phyloP scores from a whole-genome alignment of 2,888 invertebrate genomes.

The Bembecia ichneumoniformis region DNA sequence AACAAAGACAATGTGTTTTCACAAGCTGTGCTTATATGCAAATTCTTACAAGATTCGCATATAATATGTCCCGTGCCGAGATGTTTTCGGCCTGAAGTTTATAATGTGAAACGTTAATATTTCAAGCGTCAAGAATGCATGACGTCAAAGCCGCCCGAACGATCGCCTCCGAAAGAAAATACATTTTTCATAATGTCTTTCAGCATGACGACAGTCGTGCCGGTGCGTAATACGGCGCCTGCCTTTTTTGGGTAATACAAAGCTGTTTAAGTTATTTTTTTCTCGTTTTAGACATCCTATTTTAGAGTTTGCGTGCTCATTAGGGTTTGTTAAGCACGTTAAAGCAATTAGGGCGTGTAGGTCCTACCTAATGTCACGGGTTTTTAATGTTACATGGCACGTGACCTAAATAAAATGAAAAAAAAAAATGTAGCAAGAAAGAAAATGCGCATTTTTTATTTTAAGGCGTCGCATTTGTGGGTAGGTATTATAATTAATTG shows the following conservation, averaged over 20 bases:
- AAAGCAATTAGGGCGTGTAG: not conserved
- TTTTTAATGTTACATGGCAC: no score
- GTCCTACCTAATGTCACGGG: no score
- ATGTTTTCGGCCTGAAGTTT: not conserved
- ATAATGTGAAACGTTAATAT: slow-evolving; percentile 12
- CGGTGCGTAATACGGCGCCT: slow-evolving; percentile 23
- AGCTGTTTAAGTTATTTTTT: slow-evolving; percentile 2
- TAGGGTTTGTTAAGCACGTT: slow-evolving; percentile 3
- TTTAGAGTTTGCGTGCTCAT: slow-evolving; percentile 13
- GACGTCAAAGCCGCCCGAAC: slow-evolving; percentile 34
- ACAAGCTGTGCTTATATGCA: no score
- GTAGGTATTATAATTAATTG: not conserved
- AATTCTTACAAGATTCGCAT: slow-evolving; percentile 1
- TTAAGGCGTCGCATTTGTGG: no score
- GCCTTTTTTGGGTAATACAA: slow-evolving; percentile 14
- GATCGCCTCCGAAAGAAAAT: slow-evolving; percentile 38
- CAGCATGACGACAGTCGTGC: slow-evolving; percentile 19
- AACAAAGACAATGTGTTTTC: no score
- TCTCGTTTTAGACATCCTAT: slow-evolving; percentile 16
- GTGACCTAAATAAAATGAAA: no score
- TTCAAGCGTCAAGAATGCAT: slow-evolving; percentile 22
- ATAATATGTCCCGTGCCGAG: not conserved
- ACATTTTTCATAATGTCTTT: slow-evolving; percentile 37
- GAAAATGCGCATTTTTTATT: no score
- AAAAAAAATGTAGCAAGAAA: no score